Percentiles rank a stretch among this genome's conserved stretches.
Conservation (phyloP, 2,797 vertebrate genomes). For the Balearica regulorum region DNA sequence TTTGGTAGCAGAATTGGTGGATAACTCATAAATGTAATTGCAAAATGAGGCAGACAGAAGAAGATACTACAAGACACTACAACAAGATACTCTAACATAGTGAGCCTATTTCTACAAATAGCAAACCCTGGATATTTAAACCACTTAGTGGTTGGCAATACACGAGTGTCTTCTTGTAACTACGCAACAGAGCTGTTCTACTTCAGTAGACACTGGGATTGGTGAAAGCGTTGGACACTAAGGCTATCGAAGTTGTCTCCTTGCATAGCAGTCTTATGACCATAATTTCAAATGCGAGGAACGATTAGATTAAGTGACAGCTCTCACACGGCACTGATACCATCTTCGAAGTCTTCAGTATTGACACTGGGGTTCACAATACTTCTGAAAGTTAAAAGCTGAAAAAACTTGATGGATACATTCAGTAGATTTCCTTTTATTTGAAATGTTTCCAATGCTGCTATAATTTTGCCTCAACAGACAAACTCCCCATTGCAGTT, state of each 20-base stretch:
- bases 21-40: not conserved
- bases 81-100: not conserved
- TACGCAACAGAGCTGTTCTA: not conserved
- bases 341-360: not conserved
- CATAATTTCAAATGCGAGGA: not conserved
- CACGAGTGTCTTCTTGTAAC: not conserved
- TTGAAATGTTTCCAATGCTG: not conserved
- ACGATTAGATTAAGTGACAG: not conserved
- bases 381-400: not conserved
- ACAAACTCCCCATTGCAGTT: not conserved
- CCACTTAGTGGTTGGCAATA: not conserved
- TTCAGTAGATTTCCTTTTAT: not conserved
- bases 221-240: not conserved
- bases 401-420: not conserved
- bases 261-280: not conserved
- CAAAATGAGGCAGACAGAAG: not conserved
- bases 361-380: not conserved
- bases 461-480: not conserved
- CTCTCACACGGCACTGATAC: not conserved
- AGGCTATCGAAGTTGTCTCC: not conserved
- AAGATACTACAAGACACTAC: not conserved
- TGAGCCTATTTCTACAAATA: not conserved
- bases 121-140: not conserved
- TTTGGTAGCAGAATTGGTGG: not conserved
- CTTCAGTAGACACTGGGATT: not conserved